These are phyloP conservation scores for Lophius americanus DNA, from an alignment of 2,797 vertebrate genomes.

Conservation along the genomic window DNA sequence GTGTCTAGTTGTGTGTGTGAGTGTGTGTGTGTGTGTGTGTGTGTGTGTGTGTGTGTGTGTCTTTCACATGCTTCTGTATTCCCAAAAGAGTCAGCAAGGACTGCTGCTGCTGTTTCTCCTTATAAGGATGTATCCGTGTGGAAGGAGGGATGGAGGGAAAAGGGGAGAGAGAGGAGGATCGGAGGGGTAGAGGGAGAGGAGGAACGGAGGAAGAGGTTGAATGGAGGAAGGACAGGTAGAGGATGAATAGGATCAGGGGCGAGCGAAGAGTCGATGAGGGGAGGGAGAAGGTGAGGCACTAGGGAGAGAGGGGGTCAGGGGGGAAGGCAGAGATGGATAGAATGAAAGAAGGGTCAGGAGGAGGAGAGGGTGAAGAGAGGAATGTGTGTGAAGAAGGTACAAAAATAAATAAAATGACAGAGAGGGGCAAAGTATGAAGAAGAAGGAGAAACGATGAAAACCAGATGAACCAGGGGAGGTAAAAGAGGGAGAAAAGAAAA, in stretches of 20 bases:
- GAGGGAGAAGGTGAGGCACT: too few species aligned
- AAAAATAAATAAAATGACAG: too few species aligned
- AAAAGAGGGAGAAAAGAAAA: conserved; percentile 17
- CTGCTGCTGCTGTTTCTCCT: conserved; percentile 74
- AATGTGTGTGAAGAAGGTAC: too few species aligned
- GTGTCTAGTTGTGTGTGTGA: conserved; percentile 20
- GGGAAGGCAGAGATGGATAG: not conserved
- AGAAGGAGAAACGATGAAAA: conserved; percentile 4
- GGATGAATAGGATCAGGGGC: not conserved
- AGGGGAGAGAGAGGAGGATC: conserved; percentile 1
- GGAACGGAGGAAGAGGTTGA: not conserved
- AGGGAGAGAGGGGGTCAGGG: too few species aligned
- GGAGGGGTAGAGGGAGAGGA: not conserved
- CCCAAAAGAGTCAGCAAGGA: conserved; percentile 52
- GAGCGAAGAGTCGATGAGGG: too few species aligned
- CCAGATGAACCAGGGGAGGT: conserved; percentile 10
- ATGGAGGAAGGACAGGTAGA: conserved; percentile 28
- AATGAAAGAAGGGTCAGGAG: not conserved
- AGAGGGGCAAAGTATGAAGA: too few species aligned
- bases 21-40: conserved; percentile 23
- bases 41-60: conserved; percentile 29
- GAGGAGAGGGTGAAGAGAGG: not conserved
- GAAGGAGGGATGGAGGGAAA: conserved; percentile 45
- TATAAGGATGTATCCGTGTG: conserved; percentile 69
- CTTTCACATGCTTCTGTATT: conserved; percentile 74